Conservation (phyloP, 2,797 vertebrate species). For the Propithecus deckenii region DNA sequence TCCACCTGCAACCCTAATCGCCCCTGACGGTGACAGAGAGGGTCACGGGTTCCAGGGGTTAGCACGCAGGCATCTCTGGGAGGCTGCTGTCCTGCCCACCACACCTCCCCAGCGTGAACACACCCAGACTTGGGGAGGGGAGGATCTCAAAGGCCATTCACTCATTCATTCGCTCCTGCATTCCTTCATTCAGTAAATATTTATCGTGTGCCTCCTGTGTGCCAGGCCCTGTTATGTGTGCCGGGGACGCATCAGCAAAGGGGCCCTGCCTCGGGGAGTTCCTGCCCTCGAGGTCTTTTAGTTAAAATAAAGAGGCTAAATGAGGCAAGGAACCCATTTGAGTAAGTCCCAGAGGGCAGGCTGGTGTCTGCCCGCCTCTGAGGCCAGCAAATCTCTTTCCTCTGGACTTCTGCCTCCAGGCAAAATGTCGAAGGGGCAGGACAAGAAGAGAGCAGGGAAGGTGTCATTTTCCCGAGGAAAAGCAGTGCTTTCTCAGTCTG, state of each 20-base stretch:
- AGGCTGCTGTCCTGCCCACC: accelerated
- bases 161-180: accelerated
- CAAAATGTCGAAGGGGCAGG: neutral
- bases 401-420: neutral
- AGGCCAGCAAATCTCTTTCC: neutral
- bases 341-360: neutral
- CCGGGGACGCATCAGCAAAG: neutral
- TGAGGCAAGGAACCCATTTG: accelerated
- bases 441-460: neutral
- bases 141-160: accelerated
- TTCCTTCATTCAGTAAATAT: neutral
- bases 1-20: neutral
- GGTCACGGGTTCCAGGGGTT: accelerated
- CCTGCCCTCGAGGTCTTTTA: neutral
- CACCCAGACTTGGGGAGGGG: accelerated
- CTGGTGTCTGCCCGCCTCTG: accelerated
- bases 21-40: accelerated
- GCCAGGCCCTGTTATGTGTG: neutral
- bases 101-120: neutral
- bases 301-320: neutral
- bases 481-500: accelerated
- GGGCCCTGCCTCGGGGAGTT: no score
- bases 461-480: accelerated
- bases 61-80: neutral
- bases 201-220: neutral